Base-by-base conservation (phyloP, 37 sponge, comb jelly and placozoan species). In the Geodia barretti region DNA sequence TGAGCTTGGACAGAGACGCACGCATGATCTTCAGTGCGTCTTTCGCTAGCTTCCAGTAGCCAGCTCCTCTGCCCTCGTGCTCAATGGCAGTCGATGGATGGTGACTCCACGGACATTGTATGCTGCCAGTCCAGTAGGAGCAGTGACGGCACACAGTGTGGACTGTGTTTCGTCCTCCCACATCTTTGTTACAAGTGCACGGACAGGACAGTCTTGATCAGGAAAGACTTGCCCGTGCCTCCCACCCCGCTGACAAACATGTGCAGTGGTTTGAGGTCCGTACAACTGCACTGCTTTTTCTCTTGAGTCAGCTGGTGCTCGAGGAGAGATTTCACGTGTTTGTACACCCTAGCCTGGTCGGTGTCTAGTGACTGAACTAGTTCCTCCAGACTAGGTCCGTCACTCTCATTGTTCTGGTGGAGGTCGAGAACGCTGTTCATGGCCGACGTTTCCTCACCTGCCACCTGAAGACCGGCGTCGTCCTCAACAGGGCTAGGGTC, bases 91-190 rank as follows among this genome's bases (percentile, higher is more conserved):
- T n/a, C 84, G 24, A 41, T 80, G 82, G 8, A 90, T 30, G 1
- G 86, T 85, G 21, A 79, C 43, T 4, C 81, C 85, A 26, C 74
- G 62, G 2, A 86, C 74, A 59, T 82, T 82, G 28, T 32, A 54
- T 14, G 92, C 84, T 34, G 87, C 87, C 23, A 82, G 47, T 19
- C 82, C 91, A 38, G 83, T 87, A n/a, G 84, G 82, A 47, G 87
- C 84, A 29, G 69, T 84, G 4, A 85, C 35, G 58, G 60, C n/a
- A n/a, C n/a, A n/a, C n/a, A n/a, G n/a, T n/a, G n/a, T n/a, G n/a
- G n/a, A n/a, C n/a, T n/a, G n/a, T n/a, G n/a, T n/a, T n/a, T n/a
- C n/a, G n/a, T n/a, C n/a, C n/a, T n/a, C n/a, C n/a, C n/a, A n/a
- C n/a, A n/a, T n/a, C n/a, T n/a, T n/a, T n/a, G n/a, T n/a, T n/a